Base-by-base conservation (phyloP, 2,888 invertebrate species). In the Mantis religiosa region DNA sequence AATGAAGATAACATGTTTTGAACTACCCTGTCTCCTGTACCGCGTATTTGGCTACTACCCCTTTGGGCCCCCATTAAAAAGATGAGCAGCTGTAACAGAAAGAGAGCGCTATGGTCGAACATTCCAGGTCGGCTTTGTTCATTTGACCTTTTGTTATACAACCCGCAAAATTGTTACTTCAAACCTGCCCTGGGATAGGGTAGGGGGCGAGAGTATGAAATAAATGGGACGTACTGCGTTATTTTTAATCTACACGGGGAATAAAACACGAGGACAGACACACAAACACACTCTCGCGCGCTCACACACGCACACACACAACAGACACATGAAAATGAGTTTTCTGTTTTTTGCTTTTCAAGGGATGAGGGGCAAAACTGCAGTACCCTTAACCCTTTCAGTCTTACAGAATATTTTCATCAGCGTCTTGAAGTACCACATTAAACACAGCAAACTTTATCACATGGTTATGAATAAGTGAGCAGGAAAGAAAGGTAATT, bases 161-260 rank as follows among this genome's bases (percentile, higher is more conserved):
- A n/a, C 81, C 87, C 28, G n/a, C 54, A 85, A 71, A 14, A 28
- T 27, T 28, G 81, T 86, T 86, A 30, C 85, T 47, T 71, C 54
- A 71, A 71, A 71, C 54, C 54, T 20, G 54, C 54, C 54, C 54
- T 20, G 54, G 54, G 20, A 71, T 6, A 25, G 54, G 6, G 25
- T 15, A 1, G 20, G 54, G 25, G 54, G 41, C 6, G 41, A 2
- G 41, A 41, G 41, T 6, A 41, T 41, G 41, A 41, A 41, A 41
- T 41, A 41, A 71, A 71, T 71, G 54, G 20, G 54, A 87, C 34
- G 27, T 28, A 81, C 28, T 34, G 82, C 82, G 34, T 30, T 82
- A 81, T 87, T 87, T 71, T 85, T 85, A 85, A 85, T 47, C 85
- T 85, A 85, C 47, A 47, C 85, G 85, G 28, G 41, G 85, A 85